A percentile compares a stretch with the other conserved stretches of the same genome.
Conservation (phyloP, 2,113 vertebrate species). For the Peromyscus polionotus region DNA sequence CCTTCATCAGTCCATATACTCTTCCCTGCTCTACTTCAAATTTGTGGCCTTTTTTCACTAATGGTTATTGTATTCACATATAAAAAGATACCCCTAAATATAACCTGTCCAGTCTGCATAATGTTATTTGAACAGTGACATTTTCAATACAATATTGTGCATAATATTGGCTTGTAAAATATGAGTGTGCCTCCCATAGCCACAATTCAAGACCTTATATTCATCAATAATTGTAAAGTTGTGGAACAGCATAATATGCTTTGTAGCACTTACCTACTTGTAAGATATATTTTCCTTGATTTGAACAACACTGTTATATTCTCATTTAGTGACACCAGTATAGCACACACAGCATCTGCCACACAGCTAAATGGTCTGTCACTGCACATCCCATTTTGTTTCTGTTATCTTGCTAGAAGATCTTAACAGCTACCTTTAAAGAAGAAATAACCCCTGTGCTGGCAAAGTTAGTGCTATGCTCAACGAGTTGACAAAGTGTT, state of each 20-base stretch:
- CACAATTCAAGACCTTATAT: neutral
- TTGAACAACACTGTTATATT: neutral
- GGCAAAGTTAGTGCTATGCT: slow-evolving; percentile 58
- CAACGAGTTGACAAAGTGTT: slow-evolving; percentile 75
- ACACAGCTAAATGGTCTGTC: slow-evolving; percentile 61
- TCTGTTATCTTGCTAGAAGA: slow-evolving; percentile 74
- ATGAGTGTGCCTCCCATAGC: neutral
- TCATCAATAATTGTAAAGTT: neutral
- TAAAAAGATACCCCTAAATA: neutral
- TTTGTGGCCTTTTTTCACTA: neutral
- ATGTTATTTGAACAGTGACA: too few relatives aligned
- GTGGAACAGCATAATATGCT: neutral
- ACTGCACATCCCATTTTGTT: slow-evolving; percentile 57
- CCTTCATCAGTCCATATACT: neutral
- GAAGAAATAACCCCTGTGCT: slow-evolving; percentile 62
- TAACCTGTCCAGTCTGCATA: neutral
- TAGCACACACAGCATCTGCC: neutral
- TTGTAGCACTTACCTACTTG: neutral
- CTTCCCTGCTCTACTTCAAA: neutral
- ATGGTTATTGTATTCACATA: neutral
- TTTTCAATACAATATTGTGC: neutral
- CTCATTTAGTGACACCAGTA: neutral
- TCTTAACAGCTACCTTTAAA: slow-evolving; percentile 67
- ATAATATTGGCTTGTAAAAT: neutral
- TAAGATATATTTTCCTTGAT: neutral